Conservation (phyloP, 2,797 vertebrate species). For the Gymnopithys bicolor region DNA sequence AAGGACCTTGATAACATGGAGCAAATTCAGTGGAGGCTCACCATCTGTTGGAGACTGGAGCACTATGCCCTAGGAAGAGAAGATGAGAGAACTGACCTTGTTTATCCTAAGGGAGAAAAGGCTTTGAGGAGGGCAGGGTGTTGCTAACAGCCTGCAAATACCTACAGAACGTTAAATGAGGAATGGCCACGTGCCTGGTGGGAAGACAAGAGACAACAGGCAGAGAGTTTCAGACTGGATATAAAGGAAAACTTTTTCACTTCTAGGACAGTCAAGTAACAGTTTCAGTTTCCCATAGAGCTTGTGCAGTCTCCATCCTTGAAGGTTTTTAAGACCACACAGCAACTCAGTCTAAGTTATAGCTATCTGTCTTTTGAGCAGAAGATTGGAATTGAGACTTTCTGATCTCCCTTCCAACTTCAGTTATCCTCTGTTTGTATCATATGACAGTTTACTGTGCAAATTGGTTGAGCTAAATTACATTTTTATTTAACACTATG, state of each 20-base stretch:
- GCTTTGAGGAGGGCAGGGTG: fast-evolving
- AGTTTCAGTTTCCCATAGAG: background rate
- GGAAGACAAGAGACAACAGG: background rate
- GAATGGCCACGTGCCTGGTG: fast-evolving
- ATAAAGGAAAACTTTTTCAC: background rate
- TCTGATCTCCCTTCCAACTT: background rate
- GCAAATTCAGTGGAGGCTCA: background rate
- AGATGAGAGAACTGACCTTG: background rate
- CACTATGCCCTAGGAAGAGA: background rate
- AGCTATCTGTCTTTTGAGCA: background rate
- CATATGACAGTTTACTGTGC: background rate
- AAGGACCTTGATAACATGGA: background rate
- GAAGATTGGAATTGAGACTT: background rate
- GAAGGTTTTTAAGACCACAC: background rate
- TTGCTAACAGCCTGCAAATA: background rate
- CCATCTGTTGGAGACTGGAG: background rate
- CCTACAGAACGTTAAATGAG: background rate
- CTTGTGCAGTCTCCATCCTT: background rate
- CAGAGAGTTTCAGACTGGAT: background rate
- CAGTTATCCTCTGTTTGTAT: background rate
- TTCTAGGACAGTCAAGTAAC: background rate
- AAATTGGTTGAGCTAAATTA: background rate
- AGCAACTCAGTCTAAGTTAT: background rate
- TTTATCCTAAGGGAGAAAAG: background rate
- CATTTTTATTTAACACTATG: background rate